Conservation (phyloP, 2,113 vertebrate genomes). For the Tenebrosternarchus preto region DNA sequence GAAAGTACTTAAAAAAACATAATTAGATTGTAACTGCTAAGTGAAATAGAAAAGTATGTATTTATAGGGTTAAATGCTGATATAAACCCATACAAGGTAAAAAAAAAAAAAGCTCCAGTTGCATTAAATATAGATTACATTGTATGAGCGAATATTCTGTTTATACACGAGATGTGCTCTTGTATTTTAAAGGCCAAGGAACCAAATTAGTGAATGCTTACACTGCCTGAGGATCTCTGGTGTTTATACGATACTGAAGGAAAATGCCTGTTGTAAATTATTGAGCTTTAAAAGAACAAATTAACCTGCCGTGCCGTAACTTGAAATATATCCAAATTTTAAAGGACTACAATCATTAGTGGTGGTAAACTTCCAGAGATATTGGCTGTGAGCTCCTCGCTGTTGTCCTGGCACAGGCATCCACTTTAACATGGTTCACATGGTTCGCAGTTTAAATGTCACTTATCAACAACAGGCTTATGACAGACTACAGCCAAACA, state of each 20-base stretch:
- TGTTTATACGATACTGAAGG: not conserved
- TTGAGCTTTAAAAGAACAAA: not conserved
- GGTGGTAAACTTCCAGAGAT: not conserved
- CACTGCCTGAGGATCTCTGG: not conserved
- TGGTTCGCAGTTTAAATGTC: too few species aligned
- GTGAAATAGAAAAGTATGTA: not conserved
- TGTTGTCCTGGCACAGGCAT: too few species aligned
- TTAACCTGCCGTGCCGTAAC: not conserved
- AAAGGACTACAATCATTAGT: not conserved
- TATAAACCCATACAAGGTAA: too few species aligned
- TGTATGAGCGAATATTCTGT: not conserved
- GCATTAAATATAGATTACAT: not conserved
- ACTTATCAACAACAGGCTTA: too few species aligned
- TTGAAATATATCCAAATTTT: not conserved
- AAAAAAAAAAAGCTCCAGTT: too few species aligned
- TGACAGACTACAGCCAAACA: too few species aligned
- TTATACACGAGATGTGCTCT: not conserved
- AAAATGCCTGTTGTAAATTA: not conserved
- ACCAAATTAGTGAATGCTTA: not conserved
- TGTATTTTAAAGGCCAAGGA: not conserved
- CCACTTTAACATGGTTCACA: too few species aligned
- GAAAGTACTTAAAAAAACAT: too few species aligned
- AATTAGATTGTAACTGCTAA: constrained; percentile 21
- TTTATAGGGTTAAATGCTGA: too few species aligned
- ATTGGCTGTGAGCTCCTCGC: not conserved